Evolutionary conservation across 2,113 vertebrate genomes (phyloP).

Genomic region (Phyllostomus discolor): DNA sequence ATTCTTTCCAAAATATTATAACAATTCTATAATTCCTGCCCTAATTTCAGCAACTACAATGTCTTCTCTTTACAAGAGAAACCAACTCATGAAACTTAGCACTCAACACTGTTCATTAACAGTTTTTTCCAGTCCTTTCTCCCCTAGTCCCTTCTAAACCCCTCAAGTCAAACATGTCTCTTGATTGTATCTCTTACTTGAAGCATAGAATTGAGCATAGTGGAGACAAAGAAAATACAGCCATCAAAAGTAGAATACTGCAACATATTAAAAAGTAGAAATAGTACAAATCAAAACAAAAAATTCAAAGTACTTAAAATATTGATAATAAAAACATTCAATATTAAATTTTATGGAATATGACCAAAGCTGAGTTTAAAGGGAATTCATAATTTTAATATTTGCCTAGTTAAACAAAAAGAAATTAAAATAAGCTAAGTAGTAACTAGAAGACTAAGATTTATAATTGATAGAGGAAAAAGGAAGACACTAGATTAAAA

Average conservation of each 20-base stretch:
- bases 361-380: not conserved
- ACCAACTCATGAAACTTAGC: not conserved
- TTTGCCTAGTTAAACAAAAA: not conserved
- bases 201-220: not conserved
- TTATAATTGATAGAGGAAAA: conserved; percentile 18
- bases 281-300: not conserved
- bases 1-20: not conserved
- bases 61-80: conserved; percentile 10
- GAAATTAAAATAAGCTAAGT: not conserved
- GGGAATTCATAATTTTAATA: not conserved
- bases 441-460: not conserved
- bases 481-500: conserved; percentile 17
- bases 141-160: not conserved
- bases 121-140: not conserved
- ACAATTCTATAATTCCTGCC: not conserved
- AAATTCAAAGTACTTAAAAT: conserved; percentile 4
- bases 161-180: not conserved
- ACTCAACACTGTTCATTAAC: not conserved
- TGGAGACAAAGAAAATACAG: not conserved
- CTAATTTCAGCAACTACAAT: not conserved
- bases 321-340: conserved; percentile 4
- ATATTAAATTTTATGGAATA: not conserved
- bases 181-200: not conserved
- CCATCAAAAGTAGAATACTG: not conserved
- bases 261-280: not conserved